Percentiles rank a stretch among this genome's conserved stretches.
These are phyloP conservation scores for Drosophila yooni DNA, from an alignment of 2,888 invertebrate species.

Conservation along the genomic window DNA sequence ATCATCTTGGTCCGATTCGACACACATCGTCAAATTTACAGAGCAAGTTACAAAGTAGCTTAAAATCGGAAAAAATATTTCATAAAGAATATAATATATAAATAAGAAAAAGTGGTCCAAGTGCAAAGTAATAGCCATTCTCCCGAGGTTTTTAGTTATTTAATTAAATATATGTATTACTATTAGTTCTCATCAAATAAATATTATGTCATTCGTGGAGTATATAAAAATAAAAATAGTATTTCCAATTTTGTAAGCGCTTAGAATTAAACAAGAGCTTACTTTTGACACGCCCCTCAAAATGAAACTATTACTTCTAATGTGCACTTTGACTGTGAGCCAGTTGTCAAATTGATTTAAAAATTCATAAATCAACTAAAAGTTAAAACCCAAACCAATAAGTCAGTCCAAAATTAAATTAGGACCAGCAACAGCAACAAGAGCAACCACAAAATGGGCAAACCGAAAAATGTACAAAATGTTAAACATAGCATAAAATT, in stretches of 20 bases:
- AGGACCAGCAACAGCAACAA: slow-evolving; percentile 50
- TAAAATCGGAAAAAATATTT: not conserved
- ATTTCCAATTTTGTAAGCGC: not conserved
- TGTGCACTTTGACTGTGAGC: slow-evolving; percentile 16
- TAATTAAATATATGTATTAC: not conserved
- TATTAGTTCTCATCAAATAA: not conserved
- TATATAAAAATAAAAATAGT: not conserved
- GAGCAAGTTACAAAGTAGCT: not conserved
- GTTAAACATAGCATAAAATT: slow-evolving; percentile 78
- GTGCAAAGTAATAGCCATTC: not conserved
- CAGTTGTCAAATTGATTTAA: slow-evolving; percentile 74
- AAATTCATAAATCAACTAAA: slow-evolving; percentile 75
- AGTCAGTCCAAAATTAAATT: slow-evolving; percentile 69
- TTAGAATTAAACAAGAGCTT: not conserved
- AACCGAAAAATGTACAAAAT: slow-evolving; percentile 72
- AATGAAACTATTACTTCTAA: not conserved
- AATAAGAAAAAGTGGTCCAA: not conserved
- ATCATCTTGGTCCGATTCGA: not conserved
- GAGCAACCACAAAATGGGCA: slow-evolving; percentile 30
- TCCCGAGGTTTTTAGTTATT: not conserved
- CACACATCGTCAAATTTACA: no score
- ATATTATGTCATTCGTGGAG: not conserved
- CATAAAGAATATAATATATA: not conserved
- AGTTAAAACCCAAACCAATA: slow-evolving; percentile 42
- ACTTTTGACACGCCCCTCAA: not conserved